Percentiles rank a stretch among this genome's conserved stretches.
Evolutionary conservation across 1,140 invertebrate species (phyloP).

Genomic region (Trialeurodes vaporariorum): DNA sequence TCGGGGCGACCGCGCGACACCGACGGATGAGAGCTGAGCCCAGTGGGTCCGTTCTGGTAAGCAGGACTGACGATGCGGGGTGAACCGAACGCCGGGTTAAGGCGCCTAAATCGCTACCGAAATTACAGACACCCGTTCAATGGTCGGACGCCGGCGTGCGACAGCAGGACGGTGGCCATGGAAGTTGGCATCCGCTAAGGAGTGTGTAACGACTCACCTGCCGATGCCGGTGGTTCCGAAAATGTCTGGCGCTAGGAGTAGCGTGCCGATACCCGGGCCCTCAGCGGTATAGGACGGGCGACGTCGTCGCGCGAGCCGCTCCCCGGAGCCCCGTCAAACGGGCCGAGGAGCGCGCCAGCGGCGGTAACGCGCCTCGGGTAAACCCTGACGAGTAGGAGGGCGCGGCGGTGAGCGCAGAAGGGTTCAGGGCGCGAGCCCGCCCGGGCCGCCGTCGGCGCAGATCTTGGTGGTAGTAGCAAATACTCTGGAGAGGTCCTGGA

Average conservation of each 20-base stretch:
- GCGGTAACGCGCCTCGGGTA: slow-evolving; percentile 26
- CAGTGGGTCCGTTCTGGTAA: slow-evolving; percentile 41
- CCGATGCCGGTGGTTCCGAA: slow-evolving; percentile 50
- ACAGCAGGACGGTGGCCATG: slow-evolving; percentile 84
- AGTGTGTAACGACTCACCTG: slow-evolving; percentile 55
- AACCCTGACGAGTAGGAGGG: slow-evolving; percentile 57
- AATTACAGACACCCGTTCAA: slow-evolving; percentile 68
- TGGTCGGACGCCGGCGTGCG: slow-evolving; percentile 69
- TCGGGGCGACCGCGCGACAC: slow-evolving; percentile 42
- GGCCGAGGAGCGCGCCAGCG: no score
- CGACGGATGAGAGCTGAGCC: slow-evolving; percentile 11
- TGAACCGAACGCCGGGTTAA: slow-evolving; percentile 44
- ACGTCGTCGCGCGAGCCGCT: no score
- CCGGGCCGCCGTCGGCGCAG: slow-evolving; percentile 66
- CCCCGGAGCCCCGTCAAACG: no score
- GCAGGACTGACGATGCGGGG: background rate
- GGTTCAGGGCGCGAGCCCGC: slow-evolving; percentile 57
- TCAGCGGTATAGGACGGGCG: slow-evolving; percentile 32
- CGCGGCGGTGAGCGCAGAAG: slow-evolving; percentile 59
- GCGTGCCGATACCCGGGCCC: slow-evolving; percentile 52
- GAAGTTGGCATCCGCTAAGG: slow-evolving; percentile 81
- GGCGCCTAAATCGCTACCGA: slow-evolving; percentile 54
- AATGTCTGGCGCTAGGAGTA: slow-evolving; percentile 42
- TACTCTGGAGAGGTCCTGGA: slow-evolving; percentile 53
- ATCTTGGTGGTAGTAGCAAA: slow-evolving; percentile 69